Evolutionary conservation across 2,797 vertebrate genomes (phyloP), one percentile per base, ranked within the genome.

Genomic region (Cynodonichthys magdalenae): DNA sequence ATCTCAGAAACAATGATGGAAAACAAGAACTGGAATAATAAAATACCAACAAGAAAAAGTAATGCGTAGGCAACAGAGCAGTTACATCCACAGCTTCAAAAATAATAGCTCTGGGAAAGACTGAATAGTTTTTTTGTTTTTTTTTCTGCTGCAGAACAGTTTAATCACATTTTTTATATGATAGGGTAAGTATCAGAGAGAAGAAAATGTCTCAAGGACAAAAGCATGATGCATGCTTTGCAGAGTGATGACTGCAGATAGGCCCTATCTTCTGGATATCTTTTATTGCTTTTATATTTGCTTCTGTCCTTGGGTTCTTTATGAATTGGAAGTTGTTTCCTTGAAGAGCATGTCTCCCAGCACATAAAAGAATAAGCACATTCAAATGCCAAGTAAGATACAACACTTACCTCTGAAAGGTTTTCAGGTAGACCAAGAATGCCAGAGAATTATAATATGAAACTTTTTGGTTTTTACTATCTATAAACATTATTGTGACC

Each of bases 91-190:
- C 63, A 67, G 69, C 66, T 77, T 77, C 59, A 72, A 74, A 88
- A 82, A 82, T 80, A 89, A 91, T 84, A 76, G 80, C 77, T 87
- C 77, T 66, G 67, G 80, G 79, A 71, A 82, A 87, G 76, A 68
- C 47, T 19, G 59, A 71, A 59, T 64, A 79, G 76, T 83, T 85
- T 88, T n/a, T n/a, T n/a, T n/a, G 24, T 24, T 24, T 24, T 24
- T 24, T 24, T 24, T 86, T 84, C 70, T 81, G 52, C 73, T 63
- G 69, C 70, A 36, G 70, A 84, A 75, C 65, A 82, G 77, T 92
- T 89, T 91, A 91, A 92, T 90, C 90, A 88, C 86, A 90, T 92
- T 90, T 92, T 89, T 92, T 85, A 89, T 88, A 77, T 84, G 80
- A 85, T 86, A 70, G 84, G 69, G 67, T 68, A 84, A 84, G 79